Conservation (phyloP, 2,113 vertebrate species). For the Seriola aureovittata region DNA sequence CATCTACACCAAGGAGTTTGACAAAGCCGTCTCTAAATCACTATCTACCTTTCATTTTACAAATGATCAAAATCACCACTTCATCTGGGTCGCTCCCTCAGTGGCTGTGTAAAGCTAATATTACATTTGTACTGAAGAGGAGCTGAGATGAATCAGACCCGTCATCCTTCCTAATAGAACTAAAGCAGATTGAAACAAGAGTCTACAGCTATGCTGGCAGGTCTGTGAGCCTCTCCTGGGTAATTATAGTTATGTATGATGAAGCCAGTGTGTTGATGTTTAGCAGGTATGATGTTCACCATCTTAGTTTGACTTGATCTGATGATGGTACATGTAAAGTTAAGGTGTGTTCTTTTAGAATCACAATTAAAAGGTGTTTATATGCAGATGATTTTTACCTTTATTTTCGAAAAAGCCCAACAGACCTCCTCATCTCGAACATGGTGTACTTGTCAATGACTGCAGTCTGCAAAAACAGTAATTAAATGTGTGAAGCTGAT, state of each 20-base stretch:
- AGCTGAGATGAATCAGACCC: neutral
- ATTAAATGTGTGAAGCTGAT: slow-evolving; percentile 42
- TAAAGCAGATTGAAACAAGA: neutral
- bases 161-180: neutral
- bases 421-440: slow-evolving; percentile 16
- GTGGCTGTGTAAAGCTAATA: slow-evolving; percentile 12
- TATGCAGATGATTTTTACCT: slow-evolving; percentile 22
- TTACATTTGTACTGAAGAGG: neutral
- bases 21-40: neutral
- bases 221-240: neutral
- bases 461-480: slow-evolving; percentile 23
- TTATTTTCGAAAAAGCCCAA: neutral
- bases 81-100: slow-evolving; percentile 30
- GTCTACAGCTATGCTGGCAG: neutral
- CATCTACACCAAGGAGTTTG: neutral
- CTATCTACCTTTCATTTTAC: neutral
- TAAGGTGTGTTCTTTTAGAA: neutral
- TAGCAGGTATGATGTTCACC: neutral
- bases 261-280: neutral
- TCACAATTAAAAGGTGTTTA: slow-evolving; percentile 10
- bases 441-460: slow-evolving; percentile 42
- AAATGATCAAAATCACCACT: slow-evolving; percentile 6
- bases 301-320: neutral
- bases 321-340: too few relatives aligned
- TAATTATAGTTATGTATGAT: neutral